Evolutionary conservation across 2,113 vertebrate genomes (phyloP).

Genomic region (Edolisoma coerulescens): DNA sequence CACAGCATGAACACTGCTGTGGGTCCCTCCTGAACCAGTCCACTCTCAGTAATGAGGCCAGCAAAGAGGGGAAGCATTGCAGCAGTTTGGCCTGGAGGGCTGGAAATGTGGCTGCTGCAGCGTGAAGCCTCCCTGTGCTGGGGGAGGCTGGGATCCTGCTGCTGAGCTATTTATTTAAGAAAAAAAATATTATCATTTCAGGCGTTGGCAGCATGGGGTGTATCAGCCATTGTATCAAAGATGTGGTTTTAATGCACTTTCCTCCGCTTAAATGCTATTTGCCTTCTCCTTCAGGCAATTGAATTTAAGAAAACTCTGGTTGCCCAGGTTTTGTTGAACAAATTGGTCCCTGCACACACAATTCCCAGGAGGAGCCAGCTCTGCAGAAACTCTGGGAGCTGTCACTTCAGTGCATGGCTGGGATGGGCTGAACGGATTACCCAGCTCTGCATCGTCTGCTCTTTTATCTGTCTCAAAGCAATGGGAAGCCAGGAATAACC

Average conservation of each 20-base stretch:
- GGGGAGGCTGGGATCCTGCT: neutral
- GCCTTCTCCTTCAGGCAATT: constrained; percentile 71
- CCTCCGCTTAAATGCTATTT: constrained; percentile 60
- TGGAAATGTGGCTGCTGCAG: constrained; percentile 17
- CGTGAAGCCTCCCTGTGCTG: neutral
- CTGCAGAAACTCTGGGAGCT: constrained; percentile 59
- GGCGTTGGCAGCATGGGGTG: constrained; percentile 23
- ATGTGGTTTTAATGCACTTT: constrained; percentile 68
- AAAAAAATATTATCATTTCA: constrained; percentile 72
- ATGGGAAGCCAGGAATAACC: constrained; percentile 35
- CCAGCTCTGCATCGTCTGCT: constrained; percentile 48
- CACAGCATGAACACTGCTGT: fast-evolving
- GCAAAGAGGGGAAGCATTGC: neutral
- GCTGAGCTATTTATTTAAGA: constrained; percentile 66
- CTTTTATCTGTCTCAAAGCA: constrained; percentile 54
- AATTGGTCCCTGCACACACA: constrained; percentile 42
- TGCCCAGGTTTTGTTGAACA: constrained; percentile 51
- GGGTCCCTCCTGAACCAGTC: neutral
- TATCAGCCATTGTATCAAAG: constrained; percentile 56
- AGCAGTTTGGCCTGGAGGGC: neutral
- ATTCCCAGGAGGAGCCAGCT: constrained; percentile 57
- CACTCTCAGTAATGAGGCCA: neutral
- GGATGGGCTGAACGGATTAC: constrained; percentile 38
- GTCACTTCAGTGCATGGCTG: constrained; percentile 47
- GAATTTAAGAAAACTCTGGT: constrained; percentile 69